Evolutionary conservation across 2,888 invertebrate species (phyloP).

Genomic region (Amphimallon solstitiale): DNA sequence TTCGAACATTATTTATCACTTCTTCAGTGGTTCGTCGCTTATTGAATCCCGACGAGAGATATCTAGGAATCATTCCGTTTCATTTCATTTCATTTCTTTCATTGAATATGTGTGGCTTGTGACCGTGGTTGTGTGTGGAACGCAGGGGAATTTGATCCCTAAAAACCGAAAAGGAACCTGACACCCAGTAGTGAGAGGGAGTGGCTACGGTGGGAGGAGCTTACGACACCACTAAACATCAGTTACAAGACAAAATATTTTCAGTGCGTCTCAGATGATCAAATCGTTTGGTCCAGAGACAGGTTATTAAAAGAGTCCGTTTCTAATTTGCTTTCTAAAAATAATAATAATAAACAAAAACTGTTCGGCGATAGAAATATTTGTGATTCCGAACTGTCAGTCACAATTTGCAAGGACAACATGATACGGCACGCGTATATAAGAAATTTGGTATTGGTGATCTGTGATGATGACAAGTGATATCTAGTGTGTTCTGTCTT

Average conservation of each 20-base stretch:
- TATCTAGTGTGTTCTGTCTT: not conserved
- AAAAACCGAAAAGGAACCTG: slow-evolving; percentile 12
- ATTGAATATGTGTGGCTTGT: too few relatives aligned
- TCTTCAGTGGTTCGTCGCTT: too few relatives aligned
- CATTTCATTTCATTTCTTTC: not conserved
- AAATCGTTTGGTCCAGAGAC: slow-evolving; percentile 39
- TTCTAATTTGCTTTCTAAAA: not conserved
- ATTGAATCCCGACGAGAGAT: too few relatives aligned
- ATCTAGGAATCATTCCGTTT: not conserved
- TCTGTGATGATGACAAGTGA: slow-evolving; percentile 29
- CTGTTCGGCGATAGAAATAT: too few relatives aligned
- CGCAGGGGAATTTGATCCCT: slow-evolving; percentile 29
- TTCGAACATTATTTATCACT: slow-evolving; percentile 4
- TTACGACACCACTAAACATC: slow-evolving; percentile 43
- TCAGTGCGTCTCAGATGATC: slow-evolving; percentile 49
- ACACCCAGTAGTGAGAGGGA: slow-evolving; percentile 42
- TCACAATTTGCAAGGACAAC: too few relatives aligned
- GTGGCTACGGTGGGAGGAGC: slow-evolving; percentile 48
- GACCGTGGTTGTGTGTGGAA: not conserved
- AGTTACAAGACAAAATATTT: slow-evolving; percentile 52
- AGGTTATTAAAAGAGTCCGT: not conserved
- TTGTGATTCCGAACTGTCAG: too few relatives aligned
- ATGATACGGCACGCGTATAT: too few relatives aligned
- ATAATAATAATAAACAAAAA: too few relatives aligned
- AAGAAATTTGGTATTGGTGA: too few relatives aligned